Percentiles rank a stretch among this genome's conserved stretches.
Conservation (phyloP, 2,797 vertebrate genomes). For the Numenius phaeopus region DNA sequence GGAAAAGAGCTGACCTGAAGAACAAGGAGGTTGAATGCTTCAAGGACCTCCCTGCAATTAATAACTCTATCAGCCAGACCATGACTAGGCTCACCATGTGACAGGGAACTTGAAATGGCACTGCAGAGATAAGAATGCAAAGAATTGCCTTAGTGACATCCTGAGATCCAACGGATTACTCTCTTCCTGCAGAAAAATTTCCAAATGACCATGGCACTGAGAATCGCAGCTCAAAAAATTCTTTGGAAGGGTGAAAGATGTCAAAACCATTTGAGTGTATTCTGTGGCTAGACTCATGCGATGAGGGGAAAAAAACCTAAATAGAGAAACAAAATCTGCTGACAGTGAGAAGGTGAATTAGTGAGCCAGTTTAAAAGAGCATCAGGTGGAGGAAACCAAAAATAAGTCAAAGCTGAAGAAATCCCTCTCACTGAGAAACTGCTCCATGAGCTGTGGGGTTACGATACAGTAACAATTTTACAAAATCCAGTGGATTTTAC, state of each 20-base stretch:
- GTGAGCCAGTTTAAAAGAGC: not conserved
- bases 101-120: slow-evolving; percentile 90
- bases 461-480: not conserved
- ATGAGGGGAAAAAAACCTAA: not conserved
- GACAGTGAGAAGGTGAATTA: not conserved
- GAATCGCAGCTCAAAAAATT: not conserved
- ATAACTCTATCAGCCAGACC: slow-evolving; percentile 96
- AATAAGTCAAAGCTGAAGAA: not conserved
- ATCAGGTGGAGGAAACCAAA: not conserved
- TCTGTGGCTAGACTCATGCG: not conserved
- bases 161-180: not conserved
- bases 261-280: not conserved
- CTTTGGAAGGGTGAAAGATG: not conserved
- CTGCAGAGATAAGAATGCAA: slow-evolving; percentile 80
- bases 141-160: slow-evolving; percentile 14
- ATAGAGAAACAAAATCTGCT: not conserved
- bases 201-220: not conserved
- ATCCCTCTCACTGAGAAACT: not conserved
- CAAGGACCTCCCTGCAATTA: slow-evolving; percentile 95
- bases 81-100: slow-evolving; percentile 91
- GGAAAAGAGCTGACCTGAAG: slow-evolving; percentile 99
- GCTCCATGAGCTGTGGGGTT: not conserved
- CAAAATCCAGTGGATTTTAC: not conserved
- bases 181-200: not conserved
- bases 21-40: slow-evolving; percentile 95